A percentile compares a stretch with the other conserved stretches of the same genome.
Conservation (phyloP, 1,140 invertebrate species). For the Venturia canescens region DNA sequence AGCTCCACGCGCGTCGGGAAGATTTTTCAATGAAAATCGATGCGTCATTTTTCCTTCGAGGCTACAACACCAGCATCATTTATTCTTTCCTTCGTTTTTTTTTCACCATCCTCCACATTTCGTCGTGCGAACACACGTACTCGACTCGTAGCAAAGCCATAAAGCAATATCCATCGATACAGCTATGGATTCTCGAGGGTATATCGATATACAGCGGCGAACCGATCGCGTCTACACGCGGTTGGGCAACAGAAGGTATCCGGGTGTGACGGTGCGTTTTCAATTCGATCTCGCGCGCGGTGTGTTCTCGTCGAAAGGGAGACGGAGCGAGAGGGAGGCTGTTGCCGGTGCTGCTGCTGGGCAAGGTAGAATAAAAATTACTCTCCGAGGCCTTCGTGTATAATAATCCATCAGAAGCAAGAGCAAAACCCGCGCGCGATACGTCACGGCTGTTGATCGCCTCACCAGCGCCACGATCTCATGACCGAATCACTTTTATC, state of each 20-base stretch:
- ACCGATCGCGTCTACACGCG: constrained; percentile 32
- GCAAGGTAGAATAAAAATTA: constrained; percentile 43
- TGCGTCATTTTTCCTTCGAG: constrained; percentile 60
- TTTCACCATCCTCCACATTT: constrained; percentile 3
- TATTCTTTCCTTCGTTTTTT: no score
- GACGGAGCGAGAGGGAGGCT: neutral
- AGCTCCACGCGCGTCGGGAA: neutral
- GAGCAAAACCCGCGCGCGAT: constrained; percentile 13
- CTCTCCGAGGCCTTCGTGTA: constrained; percentile 14
- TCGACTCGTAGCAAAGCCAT: constrained; percentile 1
- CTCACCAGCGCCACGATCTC: constrained; percentile 20
- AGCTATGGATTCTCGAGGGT: no score
- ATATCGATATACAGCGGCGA: constrained; percentile 1
- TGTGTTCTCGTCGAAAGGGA: neutral
- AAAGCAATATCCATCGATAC: neutral
- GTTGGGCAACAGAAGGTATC: constrained; percentile 68
- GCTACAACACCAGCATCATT: no score
- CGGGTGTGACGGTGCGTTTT: constrained; percentile 71
- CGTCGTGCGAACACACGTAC: constrained; percentile 3
- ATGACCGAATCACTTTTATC: constrained; percentile 16
- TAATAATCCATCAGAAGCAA: constrained; percentile 20
- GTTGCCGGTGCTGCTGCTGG: neutral
- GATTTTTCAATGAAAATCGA: constrained; percentile 61
- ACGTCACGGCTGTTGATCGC: constrained; percentile 39
- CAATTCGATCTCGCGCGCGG: constrained; percentile 49